Conservation (phyloP, 2,888 invertebrate species). For the Belgica antarctica region DNA sequence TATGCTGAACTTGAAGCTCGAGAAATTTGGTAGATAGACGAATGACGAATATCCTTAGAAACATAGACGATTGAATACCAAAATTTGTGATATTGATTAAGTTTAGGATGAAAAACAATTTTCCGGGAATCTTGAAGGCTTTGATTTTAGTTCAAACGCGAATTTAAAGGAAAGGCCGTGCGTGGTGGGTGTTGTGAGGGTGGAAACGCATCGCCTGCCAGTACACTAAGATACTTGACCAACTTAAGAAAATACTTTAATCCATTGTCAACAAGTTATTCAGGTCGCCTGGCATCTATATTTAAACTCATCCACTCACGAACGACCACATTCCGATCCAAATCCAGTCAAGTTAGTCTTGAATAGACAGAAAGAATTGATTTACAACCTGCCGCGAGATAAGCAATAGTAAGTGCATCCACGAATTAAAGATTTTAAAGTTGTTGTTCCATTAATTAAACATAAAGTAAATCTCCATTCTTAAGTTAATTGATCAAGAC, state of each 20-base stretch:
- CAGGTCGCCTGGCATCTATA: too few relatives aligned
- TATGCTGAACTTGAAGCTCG: not conserved
- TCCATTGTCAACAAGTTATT: too few relatives aligned
- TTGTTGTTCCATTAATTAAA: not conserved
- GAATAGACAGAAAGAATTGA: too few relatives aligned
- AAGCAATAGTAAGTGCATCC: slow-evolving; percentile 13
- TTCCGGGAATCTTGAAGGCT: not conserved
- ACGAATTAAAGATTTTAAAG: not conserved
- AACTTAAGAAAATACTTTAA: too few relatives aligned
- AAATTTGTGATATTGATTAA: slow-evolving; percentile 39
- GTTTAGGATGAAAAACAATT: not conserved
- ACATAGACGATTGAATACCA: not conserved
- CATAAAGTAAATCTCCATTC: not conserved
- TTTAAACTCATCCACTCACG: too few relatives aligned
- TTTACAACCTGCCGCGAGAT: not conserved
- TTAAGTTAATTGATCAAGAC: too few relatives aligned
- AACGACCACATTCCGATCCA: too few relatives aligned
- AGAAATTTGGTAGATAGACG: not conserved
- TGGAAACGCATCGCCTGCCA: too few relatives aligned
- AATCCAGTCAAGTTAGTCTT: too few relatives aligned
- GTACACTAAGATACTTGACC: too few relatives aligned
- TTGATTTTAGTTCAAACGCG: not conserved
- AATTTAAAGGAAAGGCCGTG: too few relatives aligned
- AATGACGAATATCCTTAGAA: not conserved
- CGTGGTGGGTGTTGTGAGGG: too few relatives aligned